Evolutionary conservation across 2,888 invertebrate genomes (phyloP).

Genomic region (Nomada fucata): DNA sequence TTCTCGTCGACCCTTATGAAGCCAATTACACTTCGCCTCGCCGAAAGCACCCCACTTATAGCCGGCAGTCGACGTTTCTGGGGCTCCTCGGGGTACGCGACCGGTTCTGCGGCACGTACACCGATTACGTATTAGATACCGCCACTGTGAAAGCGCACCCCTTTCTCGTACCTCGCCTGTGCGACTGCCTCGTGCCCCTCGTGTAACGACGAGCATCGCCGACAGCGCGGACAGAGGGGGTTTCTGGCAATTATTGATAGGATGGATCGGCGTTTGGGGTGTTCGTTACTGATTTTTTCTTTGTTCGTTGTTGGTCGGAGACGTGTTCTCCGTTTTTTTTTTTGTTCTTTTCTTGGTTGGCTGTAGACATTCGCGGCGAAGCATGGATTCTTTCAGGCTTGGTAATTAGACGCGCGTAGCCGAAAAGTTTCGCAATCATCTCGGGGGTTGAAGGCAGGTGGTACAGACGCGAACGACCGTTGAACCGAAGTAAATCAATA

Average conservation of each 20-base stretch:
- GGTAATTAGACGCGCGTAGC: no score
- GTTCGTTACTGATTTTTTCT: neutral
- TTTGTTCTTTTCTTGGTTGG: neutral
- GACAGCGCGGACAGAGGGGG: constrained; percentile 1
- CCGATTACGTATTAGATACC: constrained; percentile 67
- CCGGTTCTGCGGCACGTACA: constrained; percentile 68
- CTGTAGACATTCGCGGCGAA: no score
- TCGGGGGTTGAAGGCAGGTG: no score
- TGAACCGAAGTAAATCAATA: no score
- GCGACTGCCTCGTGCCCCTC: constrained; percentile 15
- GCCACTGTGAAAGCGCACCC: constrained; percentile 56
- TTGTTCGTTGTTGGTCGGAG: neutral
- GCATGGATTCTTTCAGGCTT: no score
- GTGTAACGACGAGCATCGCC: constrained; percentile 21
- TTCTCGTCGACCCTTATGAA: constrained; percentile 80
- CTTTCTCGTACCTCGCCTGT: constrained; percentile 35
- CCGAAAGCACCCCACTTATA: constrained; percentile 79
- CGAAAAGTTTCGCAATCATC: no score
- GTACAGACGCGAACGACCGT: no score
- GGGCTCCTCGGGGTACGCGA: constrained; percentile 63
- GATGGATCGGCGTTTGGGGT: neutral
- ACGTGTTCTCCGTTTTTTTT: neutral
- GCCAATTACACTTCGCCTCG: constrained; percentile 81
- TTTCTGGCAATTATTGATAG: constrained; percentile 15
- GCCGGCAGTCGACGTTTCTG: constrained; percentile 65